A percentile compares a stretch with the other conserved stretches of the same genome.
phyloP scores from a whole-genome alignment of 2,797 vertebrate species.

The Microtus agrestis region DNA sequence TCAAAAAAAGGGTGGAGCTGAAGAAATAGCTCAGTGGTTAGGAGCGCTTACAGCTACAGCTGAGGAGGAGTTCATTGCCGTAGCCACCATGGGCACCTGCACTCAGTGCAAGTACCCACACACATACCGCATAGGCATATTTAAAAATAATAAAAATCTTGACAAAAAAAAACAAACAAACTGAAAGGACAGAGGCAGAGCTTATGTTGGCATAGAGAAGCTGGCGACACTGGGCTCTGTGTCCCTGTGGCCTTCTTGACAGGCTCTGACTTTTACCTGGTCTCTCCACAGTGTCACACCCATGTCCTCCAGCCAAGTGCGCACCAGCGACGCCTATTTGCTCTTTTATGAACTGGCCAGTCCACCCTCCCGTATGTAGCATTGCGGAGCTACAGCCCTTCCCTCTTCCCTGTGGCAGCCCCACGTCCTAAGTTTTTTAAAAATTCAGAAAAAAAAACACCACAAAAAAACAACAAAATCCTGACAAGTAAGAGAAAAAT shows the following conservation, averaged over 20 bases:
- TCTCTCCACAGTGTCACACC: slow-evolving; percentile 92
- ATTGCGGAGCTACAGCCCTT: slow-evolving; percentile 36
- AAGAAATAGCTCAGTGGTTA: neutral
- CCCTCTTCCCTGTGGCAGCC: slow-evolving; percentile 36
- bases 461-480: slow-evolving; percentile 21
- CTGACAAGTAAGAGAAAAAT: slow-evolving; percentile 80
- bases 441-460: slow-evolving; percentile 63
- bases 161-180: neutral
- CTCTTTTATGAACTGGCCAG: slow-evolving; percentile 96
- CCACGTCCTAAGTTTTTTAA: slow-evolving; percentile 68
- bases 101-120: neutral
- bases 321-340: slow-evolving; percentile 96
- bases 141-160: neutral
- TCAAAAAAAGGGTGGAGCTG: neutral
- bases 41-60: too few relatives aligned
- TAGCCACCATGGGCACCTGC: neutral
- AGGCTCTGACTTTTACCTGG: neutral
- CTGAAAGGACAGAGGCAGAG: neutral
- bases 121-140: neutral
- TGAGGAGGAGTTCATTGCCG: neutral
- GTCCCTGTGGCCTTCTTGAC: neutral
- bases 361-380: slow-evolving; percentile 92
- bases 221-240: neutral
- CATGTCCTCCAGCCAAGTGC: slow-evolving; percentile 95
- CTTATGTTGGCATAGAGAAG: neutral